A percentile compares a stretch with the other conserved stretches of the same genome.
phyloP scores from a whole-genome alignment of 2,113 vertebrate genomes.

The Taxidea taxus region DNA sequence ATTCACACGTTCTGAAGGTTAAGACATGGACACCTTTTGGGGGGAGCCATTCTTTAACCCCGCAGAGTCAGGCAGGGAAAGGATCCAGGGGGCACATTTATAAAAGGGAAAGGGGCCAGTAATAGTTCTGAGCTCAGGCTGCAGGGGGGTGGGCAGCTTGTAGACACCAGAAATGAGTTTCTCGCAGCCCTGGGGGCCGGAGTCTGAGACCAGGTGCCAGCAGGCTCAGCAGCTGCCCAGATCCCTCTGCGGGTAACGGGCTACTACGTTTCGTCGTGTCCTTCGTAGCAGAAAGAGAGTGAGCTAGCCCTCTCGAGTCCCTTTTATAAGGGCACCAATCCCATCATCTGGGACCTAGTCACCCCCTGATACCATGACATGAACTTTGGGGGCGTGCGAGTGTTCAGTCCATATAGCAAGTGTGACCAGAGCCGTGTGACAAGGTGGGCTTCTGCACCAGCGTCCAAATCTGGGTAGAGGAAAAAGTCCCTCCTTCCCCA shows the following conservation, averaged over 20 bases:
- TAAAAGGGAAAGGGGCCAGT: rapidly evolving
- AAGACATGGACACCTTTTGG: background rate
- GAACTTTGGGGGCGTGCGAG: background rate
- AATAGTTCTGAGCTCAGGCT: background rate
- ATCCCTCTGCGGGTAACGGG: rapidly evolving
- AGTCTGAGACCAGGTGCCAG: rapidly evolving
- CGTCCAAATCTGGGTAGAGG: background rate
- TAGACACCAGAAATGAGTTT: background rate
- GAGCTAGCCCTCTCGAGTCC: background rate
- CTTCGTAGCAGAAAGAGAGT: background rate
- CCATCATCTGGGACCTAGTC: background rate
- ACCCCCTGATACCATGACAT: background rate
- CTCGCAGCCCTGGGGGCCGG: background rate
- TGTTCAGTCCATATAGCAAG: background rate
- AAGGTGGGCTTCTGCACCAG: background rate
- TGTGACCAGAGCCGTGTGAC: no score
- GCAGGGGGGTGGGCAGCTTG: background rate
- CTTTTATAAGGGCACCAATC: background rate
- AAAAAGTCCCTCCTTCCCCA: background rate
- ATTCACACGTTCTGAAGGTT: background rate
- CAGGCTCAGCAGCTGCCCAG: rapidly evolving
- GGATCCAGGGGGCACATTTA: background rate
- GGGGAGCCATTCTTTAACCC: background rate
- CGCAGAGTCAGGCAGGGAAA: background rate
- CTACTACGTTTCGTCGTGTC: background rate